Evolutionary conservation across 1,140 invertebrate genomes (phyloP), one percentile per base, ranked within the genome.

Genomic region (Augochlora pura): DNA sequence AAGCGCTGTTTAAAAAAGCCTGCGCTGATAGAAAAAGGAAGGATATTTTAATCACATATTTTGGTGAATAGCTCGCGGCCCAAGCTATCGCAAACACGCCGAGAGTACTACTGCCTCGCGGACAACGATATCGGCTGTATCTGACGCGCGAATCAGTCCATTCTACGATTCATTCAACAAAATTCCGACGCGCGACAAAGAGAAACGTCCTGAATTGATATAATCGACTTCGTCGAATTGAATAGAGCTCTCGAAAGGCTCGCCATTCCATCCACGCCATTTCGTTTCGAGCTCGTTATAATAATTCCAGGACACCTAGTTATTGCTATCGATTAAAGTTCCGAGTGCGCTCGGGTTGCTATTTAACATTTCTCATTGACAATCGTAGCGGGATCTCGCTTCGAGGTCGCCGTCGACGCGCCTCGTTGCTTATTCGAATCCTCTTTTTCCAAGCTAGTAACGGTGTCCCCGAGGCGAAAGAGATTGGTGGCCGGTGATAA

Each of bases 401-500:
- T 59, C 54, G 46, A 25, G 77, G 32, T 32, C 77, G 38, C 57
- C 39, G n/a, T 2, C 63, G 63, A 16, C 5, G 12, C 14, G 12
- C n/a, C 32, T 68, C 49, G 18, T 27, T 57, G 38, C 42, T 66
- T 75, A 62, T 74, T 71, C 49, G 62, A 25, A 78, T 64, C 66
- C 16, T 23, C 65, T 57, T 38, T 39, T 54, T 54, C n/a, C 27
- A 6, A 25, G 18, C 18, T 23, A 16, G 18, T 18, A 77, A 62
- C 60, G 21, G 9, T 25, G n/a, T 65, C 32, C 32, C 65, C 72
- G 52, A 78, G 67, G 60, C 72, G 65, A 65, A 57, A 54, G 64
- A 82, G 79, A 86, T 85, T 77, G 86, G 77, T 80, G 64, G 82
- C 57, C 52, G 70, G 84, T 70, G 81, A 88, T 88, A 87, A 88